These are phyloP conservation scores for Tapirus indicus DNA, from an alignment of 2,797 vertebrate species.

Conservation along the genomic window DNA sequence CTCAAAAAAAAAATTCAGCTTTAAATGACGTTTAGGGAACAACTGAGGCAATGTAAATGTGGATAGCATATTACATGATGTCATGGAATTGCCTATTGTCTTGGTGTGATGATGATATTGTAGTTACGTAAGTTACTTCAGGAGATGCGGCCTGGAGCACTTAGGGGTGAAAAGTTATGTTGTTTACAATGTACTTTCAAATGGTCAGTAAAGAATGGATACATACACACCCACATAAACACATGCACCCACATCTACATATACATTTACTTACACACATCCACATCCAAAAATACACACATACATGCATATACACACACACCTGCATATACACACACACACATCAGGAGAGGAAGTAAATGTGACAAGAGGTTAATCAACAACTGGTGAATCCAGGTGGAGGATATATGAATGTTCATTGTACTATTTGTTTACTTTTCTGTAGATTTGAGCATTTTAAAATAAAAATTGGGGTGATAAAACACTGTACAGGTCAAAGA, in stretches of 20 bases:
- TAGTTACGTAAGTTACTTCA: too few relatives aligned
- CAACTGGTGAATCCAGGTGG: not conserved
- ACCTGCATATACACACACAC: fast-evolving
- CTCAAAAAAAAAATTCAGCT: too few relatives aligned
- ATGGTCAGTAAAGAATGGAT: too few relatives aligned
- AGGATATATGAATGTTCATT: not conserved
- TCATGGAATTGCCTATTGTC: fast-evolving
- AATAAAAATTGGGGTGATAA: not conserved
- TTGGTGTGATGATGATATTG: fast-evolving
- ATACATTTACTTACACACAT: too few relatives aligned
- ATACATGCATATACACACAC: too few relatives aligned
- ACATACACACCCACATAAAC: fast-evolving
- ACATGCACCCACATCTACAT: not conserved
- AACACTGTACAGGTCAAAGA: too few relatives aligned
- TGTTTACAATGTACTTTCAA: not conserved
- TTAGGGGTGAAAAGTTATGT: not conserved
- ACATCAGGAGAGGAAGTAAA: not conserved
- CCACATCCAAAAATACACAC: not conserved
- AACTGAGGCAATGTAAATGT: fast-evolving
- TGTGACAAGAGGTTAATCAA: too few relatives aligned
- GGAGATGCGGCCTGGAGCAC: not conserved
- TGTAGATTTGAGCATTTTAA: not conserved
- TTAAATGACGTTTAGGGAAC: not conserved
- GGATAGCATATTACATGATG: fast-evolving
- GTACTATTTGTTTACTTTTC: not conserved